Evolutionary conservation across 2,888 invertebrate species (phyloP), one percentile per base, ranked within the genome.

Genomic region (Synanthedon tipuliformis): DNA sequence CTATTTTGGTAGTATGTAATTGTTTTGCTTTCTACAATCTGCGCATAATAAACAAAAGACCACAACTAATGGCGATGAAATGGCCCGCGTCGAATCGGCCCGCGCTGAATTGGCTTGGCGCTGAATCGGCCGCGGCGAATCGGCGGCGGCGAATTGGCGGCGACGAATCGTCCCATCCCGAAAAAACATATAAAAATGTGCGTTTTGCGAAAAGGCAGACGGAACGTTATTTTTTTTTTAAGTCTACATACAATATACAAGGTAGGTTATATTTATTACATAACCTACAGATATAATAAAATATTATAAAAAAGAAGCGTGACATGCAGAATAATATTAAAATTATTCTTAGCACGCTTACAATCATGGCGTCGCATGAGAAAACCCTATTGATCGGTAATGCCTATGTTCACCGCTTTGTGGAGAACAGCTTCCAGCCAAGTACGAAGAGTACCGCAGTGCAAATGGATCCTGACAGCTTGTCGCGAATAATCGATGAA

Each of bases 391-490:
- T 11, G 8, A n/a, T n/a, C 34, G 8, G 12, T 16, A 10, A 12
- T 49, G 49, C 16, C 11, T 49, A 27, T 48, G 58, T 86, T 90
- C 89, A 90, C 77, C 89, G 89, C 58, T 89, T 80, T 54, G 85
- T 89, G 4, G 82, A 75, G 58, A 91, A 84, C 50, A 91, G 73
- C 63, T 89, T 90, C 91, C 91, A 91, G 11, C 91, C 91, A 3
- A 91, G 81, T 72, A 91, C 82, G 67, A 91, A 88, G 53, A 91
- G 81, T 34, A 91, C 89, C 4, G 90, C 91, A 3, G 90, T 91
- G 78, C 90, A 90, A 53, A 90, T 83, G 2, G 89, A 89, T 1
- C 89, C 88, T 15, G 89, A 86, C 13, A 89, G 68, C 59, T 88
- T 88, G 61, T 88, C 84, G 48, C 90, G 89, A 50, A 90, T 82